Percentiles rank a stretch among this genome's conserved stretches.
These are phyloP conservation scores for Drosophila villosipedis DNA, from an alignment of 2,888 invertebrate species.

Conservation along the genomic window DNA sequence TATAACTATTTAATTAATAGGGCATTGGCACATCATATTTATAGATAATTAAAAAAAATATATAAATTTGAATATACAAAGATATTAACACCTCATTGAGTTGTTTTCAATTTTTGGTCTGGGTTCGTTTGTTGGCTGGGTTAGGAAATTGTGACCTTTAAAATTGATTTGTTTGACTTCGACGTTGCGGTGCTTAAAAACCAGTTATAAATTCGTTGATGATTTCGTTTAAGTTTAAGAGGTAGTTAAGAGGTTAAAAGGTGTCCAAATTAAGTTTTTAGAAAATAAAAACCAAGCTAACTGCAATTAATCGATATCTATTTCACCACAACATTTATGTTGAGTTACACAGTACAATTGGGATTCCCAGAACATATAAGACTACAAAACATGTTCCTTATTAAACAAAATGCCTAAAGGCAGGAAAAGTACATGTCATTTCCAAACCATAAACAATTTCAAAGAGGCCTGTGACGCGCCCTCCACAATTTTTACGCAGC, in stretches of 20 bases:
- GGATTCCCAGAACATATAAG: constrained; percentile 6
- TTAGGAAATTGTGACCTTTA: constrained; percentile 61
- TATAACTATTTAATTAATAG: constrained; percentile 19
- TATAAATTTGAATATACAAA: background rate
- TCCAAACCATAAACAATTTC: constrained; percentile 11
- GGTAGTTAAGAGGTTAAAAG: constrained; percentile 7
- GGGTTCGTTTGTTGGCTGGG: constrained; percentile 14
- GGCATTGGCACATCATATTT: background rate
- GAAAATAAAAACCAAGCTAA: background rate
- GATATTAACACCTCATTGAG: constrained; percentile 45
- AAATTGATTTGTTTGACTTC: constrained; percentile 46
- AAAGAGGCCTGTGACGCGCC: constrained; percentile 1
- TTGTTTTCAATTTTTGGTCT: constrained; percentile 16
- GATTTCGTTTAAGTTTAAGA: background rate
- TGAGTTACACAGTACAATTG: background rate
- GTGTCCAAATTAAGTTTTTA: background rate
- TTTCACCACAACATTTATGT: background rate
- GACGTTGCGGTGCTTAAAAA: constrained; percentile 34
- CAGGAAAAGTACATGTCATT: constrained; percentile 5
- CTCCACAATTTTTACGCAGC: constrained; percentile 13
- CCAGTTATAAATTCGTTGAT: constrained; percentile 26
- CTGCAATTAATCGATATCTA: background rate
- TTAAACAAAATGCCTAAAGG: background rate
- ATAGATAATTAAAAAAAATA: background rate
- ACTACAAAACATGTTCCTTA: background rate